Percentiles rank a stretch among this genome's conserved stretches.
phyloP scores from a whole-genome alignment of 2,797 vertebrate genomes.

The Cercopithecus petaurista region DNA sequence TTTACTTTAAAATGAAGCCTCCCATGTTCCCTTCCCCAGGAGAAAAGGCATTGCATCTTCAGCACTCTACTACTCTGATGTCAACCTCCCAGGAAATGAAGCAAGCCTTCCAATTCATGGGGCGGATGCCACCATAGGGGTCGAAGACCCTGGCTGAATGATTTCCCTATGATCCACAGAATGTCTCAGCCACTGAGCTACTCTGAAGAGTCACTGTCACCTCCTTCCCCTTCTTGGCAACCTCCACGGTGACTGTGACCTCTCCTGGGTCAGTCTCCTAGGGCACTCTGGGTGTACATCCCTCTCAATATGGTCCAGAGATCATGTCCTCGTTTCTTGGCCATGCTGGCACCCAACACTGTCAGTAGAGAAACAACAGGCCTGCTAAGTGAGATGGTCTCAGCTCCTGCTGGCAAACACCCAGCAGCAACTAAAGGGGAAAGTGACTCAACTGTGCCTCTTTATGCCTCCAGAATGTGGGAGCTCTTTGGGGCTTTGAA shows the following conservation, averaged over 20 bases:
- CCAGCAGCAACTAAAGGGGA: not conserved
- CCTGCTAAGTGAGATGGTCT: not conserved
- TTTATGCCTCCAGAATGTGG: not conserved
- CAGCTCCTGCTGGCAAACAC: not conserved
- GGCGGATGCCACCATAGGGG: not conserved
- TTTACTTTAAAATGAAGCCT: not conserved
- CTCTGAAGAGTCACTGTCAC: not conserved
- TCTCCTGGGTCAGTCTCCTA: not conserved
- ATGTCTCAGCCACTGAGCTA: not conserved
- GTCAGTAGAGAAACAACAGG: not conserved
- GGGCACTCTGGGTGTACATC: not conserved
- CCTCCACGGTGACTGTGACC: not conserved
- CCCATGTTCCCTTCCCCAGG: accelerated
- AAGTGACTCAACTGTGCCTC: not conserved
- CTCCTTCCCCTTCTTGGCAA: not conserved
- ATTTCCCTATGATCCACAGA: not conserved
- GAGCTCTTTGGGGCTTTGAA: not conserved
- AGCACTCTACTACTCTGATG: not conserved
- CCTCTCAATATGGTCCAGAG: not conserved
- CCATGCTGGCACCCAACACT: not conserved
- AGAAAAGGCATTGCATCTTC: not conserved
- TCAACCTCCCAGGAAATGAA: not conserved
- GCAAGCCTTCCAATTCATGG: not conserved
- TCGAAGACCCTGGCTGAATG: not conserved
- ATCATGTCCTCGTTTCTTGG: not conserved